These are phyloP conservation scores for Microtus montanus DNA, from an alignment of 2,113 vertebrate species.

Conservation along the genomic window DNA sequence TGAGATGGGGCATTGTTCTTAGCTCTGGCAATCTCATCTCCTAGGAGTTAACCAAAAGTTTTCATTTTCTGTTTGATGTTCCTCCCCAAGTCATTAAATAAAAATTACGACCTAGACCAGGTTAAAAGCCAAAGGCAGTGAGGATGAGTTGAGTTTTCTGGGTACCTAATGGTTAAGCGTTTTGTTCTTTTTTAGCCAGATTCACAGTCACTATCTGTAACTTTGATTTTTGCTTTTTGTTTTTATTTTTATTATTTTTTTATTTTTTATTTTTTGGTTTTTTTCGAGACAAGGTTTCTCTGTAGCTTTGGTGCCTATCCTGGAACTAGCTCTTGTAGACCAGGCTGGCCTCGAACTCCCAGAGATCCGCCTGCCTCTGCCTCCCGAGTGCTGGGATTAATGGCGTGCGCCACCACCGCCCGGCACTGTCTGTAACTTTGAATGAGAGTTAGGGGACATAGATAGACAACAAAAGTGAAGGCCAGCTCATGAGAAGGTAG, in stretches of 20 bases:
- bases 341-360: no score
- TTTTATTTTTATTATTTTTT: no score
- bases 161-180: neutral
- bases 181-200: neutral
- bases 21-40: slow-evolving; percentile 25
- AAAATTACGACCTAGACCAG: neutral
- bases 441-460: neutral
- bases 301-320: no score
- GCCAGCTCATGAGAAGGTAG: neutral
- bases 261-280: no score
- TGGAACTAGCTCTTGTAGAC: no score
- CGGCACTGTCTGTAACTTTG: neutral
- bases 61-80: slow-evolving; percentile 4
- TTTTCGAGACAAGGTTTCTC: no score
- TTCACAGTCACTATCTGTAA: neutral
- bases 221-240: neutral
- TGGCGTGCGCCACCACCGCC: no score
- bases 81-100: slow-evolving; percentile 36
- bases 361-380: no score
- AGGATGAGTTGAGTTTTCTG: neutral
- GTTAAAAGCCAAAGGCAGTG: slow-evolving; percentile 31
- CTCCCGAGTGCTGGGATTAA: no score
- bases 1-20: neutral
- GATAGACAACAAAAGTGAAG: neutral
- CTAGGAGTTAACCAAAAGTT: slow-evolving; percentile 3